A percentile compares a stretch with the other conserved stretches of the same genome.
Evolutionary conservation across 2,113 vertebrate species (phyloP).

Genomic region (Tinamus guttatus): DNA sequence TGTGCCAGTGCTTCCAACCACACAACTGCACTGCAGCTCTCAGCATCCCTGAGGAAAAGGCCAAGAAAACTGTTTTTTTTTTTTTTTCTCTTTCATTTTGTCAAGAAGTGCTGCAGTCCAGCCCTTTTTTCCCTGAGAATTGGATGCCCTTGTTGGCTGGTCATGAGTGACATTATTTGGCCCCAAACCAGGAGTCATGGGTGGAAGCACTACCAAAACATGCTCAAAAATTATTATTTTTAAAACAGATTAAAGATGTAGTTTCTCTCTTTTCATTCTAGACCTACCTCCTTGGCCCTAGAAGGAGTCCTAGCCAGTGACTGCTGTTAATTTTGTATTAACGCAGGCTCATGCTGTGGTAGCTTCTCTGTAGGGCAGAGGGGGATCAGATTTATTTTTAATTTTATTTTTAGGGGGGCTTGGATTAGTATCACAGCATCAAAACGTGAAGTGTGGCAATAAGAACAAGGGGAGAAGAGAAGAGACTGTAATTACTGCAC

Average conservation of each 20-base stretch:
- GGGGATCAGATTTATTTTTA: background rate
- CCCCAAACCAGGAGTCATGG: background rate
- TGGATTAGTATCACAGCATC: too few species aligned
- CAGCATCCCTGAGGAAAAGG: background rate
- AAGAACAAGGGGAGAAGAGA: background rate
- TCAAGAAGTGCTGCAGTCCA: background rate
- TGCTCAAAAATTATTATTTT: accelerated
- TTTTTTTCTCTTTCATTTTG: background rate
- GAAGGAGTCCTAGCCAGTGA: accelerated
- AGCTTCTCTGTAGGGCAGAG: background rate
- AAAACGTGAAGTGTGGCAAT: background rate
- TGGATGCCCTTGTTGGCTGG: background rate
- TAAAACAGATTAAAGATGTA: background rate
- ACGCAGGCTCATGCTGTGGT: background rate
- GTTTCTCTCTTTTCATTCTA: background rate
- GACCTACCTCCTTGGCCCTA: background rate
- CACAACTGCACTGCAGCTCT: background rate
- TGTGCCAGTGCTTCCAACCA: background rate
- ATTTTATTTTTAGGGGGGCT: too few species aligned
- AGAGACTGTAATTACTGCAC: background rate
- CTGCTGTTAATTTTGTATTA: background rate
- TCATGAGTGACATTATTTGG: background rate
- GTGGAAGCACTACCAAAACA: background rate
- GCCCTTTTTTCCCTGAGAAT: background rate
- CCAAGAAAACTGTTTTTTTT: constrained; percentile 1